Evolutionary conservation across 2,113 vertebrate species (phyloP).

Genomic region (Perognathus longimembris): DNA sequence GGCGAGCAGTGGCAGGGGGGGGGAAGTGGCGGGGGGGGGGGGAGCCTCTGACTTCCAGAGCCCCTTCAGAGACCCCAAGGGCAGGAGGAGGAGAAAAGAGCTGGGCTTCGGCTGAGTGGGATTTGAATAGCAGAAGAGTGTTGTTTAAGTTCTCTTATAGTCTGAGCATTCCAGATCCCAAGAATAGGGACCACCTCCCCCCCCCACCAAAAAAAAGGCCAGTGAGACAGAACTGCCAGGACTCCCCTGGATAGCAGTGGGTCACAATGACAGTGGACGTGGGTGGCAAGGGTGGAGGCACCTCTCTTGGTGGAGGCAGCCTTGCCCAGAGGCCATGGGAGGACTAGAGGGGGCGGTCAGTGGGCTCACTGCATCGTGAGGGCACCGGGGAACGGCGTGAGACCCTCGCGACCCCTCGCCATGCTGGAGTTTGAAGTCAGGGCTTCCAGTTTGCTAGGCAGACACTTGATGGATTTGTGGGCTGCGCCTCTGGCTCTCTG

Average conservation of each 20-base stretch:
- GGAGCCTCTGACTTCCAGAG: too few species aligned
- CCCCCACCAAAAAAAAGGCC: too few species aligned
- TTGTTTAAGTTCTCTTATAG: neutral
- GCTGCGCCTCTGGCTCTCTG: too few species aligned
- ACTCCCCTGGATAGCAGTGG: neutral
- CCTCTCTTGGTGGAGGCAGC: accelerated
- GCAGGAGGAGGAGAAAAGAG: neutral
- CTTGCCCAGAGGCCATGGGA: neutral
- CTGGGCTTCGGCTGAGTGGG: too few species aligned
- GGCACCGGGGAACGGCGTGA: neutral
- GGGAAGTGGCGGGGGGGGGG: too few species aligned
- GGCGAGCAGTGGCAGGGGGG: neutral
- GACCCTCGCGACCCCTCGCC: too few species aligned
- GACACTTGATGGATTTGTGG: too few species aligned
- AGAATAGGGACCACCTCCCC: neutral
- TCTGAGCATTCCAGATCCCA: neutral
- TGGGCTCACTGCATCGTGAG: accelerated
- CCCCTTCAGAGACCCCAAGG: neutral
- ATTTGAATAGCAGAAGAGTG: neutral
- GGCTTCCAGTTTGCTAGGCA: too few species aligned
- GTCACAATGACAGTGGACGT: neutral
- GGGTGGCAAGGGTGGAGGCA: neutral
- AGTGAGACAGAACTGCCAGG: neutral
- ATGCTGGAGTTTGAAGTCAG: too few species aligned
- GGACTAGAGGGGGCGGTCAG: neutral